Evolutionary conservation across 2,113 vertebrate genomes (phyloP), one percentile per base, ranked within the genome.

Genomic region (Varanus komodoensis): DNA sequence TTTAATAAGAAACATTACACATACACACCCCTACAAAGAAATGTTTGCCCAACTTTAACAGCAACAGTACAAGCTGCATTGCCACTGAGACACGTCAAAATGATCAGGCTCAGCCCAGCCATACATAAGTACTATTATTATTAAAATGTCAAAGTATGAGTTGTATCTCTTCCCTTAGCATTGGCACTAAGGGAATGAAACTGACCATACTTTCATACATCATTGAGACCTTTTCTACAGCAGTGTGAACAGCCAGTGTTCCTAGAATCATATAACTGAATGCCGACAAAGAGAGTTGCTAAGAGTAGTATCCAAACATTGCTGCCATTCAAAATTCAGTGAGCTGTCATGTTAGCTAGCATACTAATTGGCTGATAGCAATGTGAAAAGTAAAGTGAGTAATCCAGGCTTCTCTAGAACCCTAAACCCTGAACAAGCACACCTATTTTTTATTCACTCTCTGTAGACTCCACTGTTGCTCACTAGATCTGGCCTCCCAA

Each of bases 31-130:
- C 67, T 88, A 84, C 81, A 68, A 71, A 89, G 78, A 4, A 0
- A 80, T 38, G 80, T 52, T 80, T 61, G 15, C 29, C 34, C 8
- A 79, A 79, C 2, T 64, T 4, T 27, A 78, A 34, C 15, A 88
- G 74, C 0, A 80, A 74, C 38, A 0, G 0, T 8, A 34, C 50
- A 3, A 29, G 64, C 32, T 21, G 29, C 77, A 48, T 23, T 50
- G 75, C 25, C 64, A 50, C 61, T 17, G 21, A 77, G 93, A 86
- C 34, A 0, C 0, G 77, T 82, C 81, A 85, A 87, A 89, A 27
- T n/a, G 48, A 57, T 1, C 67, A 69, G 67, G 7, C 6, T 69
- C 5, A 25, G 27, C 27, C 25, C 67, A 69, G 67, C 67, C 67
- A 69, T 21, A 64, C 4, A 64, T 64, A 64, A 8, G 17, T 64